These are phyloP conservation scores for Physeter macrocephalus DNA, from an alignment of 2,113 vertebrate genomes.

Conservation along the genomic window DNA sequence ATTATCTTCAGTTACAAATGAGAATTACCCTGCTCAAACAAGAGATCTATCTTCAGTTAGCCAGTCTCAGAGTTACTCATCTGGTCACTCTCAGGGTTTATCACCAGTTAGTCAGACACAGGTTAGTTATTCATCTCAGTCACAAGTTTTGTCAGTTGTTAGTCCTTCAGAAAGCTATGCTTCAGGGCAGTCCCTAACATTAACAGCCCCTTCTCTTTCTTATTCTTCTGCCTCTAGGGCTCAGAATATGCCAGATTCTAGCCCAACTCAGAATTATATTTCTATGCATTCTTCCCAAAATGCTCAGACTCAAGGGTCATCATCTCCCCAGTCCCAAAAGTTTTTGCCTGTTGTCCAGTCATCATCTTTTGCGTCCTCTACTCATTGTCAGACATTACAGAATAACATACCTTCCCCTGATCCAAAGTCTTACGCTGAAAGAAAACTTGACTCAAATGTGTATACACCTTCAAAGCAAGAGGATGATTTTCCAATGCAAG, in stretches of 20 bases:
- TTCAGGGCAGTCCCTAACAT: slow-evolving; percentile 88
- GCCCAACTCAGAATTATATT: slow-evolving; percentile 87
- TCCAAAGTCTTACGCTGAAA: slow-evolving; percentile 87
- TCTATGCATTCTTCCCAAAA: slow-evolving; percentile 88
- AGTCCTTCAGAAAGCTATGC: slow-evolving; percentile 91
- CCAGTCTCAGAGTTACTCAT: slow-evolving; percentile 90
- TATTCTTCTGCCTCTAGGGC: slow-evolving; percentile 86
- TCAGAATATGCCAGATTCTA: slow-evolving; percentile 86
- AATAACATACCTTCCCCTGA: slow-evolving; percentile 87
- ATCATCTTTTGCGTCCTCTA: slow-evolving; percentile 83
- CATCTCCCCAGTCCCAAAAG: slow-evolving; percentile 89
- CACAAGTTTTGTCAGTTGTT: slow-evolving; percentile 88
- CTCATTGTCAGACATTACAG: slow-evolving; percentile 88
- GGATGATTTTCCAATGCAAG: slow-evolving; percentile 88
- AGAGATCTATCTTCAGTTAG: slow-evolving; percentile 90
- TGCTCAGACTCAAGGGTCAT: slow-evolving; percentile 84
- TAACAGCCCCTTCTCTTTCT: slow-evolving; percentile 85
- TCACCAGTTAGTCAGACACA: slow-evolving; percentile 87
- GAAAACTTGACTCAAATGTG: slow-evolving; percentile 87
- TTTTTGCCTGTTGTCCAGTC: slow-evolving; percentile 88
- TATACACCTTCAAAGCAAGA: slow-evolving; percentile 85
- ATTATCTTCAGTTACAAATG: slow-evolving; percentile 84
- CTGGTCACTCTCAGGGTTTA: slow-evolving; percentile 92
- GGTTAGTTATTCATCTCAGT: slow-evolving; percentile 91
- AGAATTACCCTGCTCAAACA: slow-evolving; percentile 88